Base-by-base conservation (phyloP, 1,140 invertebrate genomes). In the Cardiocondyla obscurior region DNA sequence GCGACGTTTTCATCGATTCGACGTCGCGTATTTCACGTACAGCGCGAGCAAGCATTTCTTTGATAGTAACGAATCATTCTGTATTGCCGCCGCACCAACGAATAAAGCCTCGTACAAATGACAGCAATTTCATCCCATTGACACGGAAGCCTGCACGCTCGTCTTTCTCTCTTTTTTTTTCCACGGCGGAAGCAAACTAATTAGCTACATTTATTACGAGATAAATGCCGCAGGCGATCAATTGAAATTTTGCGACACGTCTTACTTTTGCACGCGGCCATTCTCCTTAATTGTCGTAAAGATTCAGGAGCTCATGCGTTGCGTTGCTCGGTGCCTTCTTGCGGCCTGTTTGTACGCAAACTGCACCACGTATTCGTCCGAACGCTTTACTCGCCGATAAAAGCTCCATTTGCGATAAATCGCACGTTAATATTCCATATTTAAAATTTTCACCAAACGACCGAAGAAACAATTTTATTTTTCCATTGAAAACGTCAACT, bases 1-100 rank as follows among this genome's bases (percentile, higher is more conserved):
- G 91, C 90, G 90, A 90, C 89, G 90, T 91, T 91, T 81, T 81
- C 79, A 92, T 92, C 91, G 90, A 92, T 92, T 92, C 81, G 86
- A 87, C 84, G 90, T 87, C 88, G 87, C 77, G 85, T 85, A 87
- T 88, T 86, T 90, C 65, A 87, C 88, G 81, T 72, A 69, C 42
- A 44, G 42, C 53, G 44, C 58, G 81, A 73, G 55, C 86, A 64
- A 72, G 77, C 53, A 76, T 85, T 88, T 88, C 69, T 83, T 85
- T 51, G 64, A 46, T 67, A 62, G 76, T 25, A 84, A 87, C 86
- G 85, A 86, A 81, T 87, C 74, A 49, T 87, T 49, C 67, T 57
- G 73, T 79, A 84, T 87, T 62, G 82, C 49, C 57, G 44, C 16
- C 44, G 36, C 42, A 42, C 39, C 33, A 36, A 39, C 83, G 49